Evolutionary conservation across 2,797 vertebrate genomes (phyloP), one percentile per base, ranked within the genome.

Genomic region (Molossus molossus): DNA sequence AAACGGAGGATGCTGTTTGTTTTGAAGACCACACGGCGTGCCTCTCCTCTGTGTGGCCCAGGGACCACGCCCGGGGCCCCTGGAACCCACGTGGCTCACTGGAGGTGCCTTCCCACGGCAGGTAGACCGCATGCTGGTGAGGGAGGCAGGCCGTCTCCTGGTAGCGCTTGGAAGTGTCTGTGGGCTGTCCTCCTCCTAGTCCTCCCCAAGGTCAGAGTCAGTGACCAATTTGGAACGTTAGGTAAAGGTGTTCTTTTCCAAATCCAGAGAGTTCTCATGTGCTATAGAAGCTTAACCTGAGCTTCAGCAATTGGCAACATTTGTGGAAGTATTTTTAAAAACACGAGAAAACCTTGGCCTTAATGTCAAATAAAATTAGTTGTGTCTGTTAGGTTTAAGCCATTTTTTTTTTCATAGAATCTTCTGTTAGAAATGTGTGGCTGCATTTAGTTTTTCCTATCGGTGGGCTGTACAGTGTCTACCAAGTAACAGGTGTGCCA

Each of bases 241-340:
- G 75, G 69, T 88, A 60, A 69, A 95, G 85, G 60, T 60, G 83
- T 97, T 94, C 91, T 91, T 92, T 94, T 58, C 95, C 97, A 90
- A 92, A 80, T 96, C 94, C 85, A 65, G 75, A 69, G 29, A 81
- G 53, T 94, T 94, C 27, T 84, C 65, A 0, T 20, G 40, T 86
- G 91, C 65, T 87, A 9, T 8, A 55, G 73, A 96, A 94, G 92
- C 76, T 65, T 77, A 25, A 23, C 13, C 33, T 81, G 75, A 86
- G 73, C 94, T 96, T 96, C 75, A 53, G 76, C 67, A 82, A 57
- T 85, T 58, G 84, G 70, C 76, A 90, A 85, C 1, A 14, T 97
- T 97, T 93, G 70, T 82, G 96, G 67, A 64, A 0, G 80, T 85
- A 60, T 20, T 81, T 53, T 50, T 10, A 58, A 81, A 77, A 76